A percentile compares a stretch with the other conserved stretches of the same genome.
phyloP scores from a whole-genome alignment of 2,797 vertebrate species.

The Sphenopsis melanotis region DNA sequence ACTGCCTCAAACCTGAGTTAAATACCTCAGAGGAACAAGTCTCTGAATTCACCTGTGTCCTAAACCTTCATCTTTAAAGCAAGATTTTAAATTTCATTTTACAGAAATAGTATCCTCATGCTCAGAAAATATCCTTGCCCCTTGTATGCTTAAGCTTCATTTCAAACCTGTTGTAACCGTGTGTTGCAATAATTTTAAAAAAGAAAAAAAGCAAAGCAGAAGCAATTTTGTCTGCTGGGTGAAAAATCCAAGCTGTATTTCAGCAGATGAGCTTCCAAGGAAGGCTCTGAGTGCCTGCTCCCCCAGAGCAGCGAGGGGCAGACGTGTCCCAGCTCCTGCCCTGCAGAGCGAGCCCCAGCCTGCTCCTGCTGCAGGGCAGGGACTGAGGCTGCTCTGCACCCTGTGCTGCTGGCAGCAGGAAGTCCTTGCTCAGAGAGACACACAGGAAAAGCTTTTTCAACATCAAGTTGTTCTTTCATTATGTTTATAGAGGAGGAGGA shows the following conservation, averaged over 20 bases:
- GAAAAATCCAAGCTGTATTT: background rate
- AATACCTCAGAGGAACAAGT: background rate
- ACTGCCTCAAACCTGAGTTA: background rate
- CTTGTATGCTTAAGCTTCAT: background rate
- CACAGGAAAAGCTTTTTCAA: background rate
- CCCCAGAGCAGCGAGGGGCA: background rate
- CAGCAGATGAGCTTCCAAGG: background rate
- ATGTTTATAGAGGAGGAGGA: background rate
- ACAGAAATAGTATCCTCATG: background rate
- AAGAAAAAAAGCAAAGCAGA: background rate
- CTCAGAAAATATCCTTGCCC: background rate
- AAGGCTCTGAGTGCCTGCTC: background rate
- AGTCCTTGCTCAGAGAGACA: background rate
- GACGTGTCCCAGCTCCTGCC: background rate
- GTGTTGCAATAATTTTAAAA: background rate
- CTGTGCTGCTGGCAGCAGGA: background rate
- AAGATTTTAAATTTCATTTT: background rate
- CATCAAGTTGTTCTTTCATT: background rate
- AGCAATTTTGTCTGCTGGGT: background rate
- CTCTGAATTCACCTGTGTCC: fast-evolving
- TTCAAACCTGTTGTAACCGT: background rate
- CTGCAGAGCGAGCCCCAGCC: background rate
- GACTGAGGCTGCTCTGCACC: background rate
- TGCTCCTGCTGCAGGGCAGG: background rate
- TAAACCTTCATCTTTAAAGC: background rate